Base-by-base conservation (phyloP, 2,797 vertebrate species). In the Sebastes minor region DNA sequence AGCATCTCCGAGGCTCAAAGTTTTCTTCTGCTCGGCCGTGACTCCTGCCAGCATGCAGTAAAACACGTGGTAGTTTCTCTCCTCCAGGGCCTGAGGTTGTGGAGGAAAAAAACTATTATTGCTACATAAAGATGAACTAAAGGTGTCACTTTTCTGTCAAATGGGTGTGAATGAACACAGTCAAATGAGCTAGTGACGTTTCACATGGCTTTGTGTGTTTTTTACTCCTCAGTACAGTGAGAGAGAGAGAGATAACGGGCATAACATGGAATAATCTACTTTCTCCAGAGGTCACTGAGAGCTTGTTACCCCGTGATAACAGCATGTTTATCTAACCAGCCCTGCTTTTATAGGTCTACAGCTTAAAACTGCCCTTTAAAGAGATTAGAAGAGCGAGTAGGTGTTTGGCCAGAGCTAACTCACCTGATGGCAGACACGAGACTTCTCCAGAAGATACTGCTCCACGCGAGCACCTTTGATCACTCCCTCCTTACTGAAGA, bases 31-130 rank as follows among this genome's bases (percentile, higher is more conserved):
- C 53, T 98, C 96, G 0, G 80, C 74, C 9, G 91, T 91, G 93
- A 97, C 95, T 32, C 98, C 98, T 90, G 96, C 92, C 78, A 99
- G 91, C 95, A 99, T 95, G 91, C 96, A 97, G 86, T 99, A 99
- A 94, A 99, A 99, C 49, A 99, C 96, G 85, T 99, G 98, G 91
- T 98, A 99, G 92, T 98, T 99, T 52, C 98, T 96, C 86, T 99
- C 98, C 42, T 95, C 93, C 0, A 66, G 74, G 69, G 97, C 96
- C 98, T 99, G 89, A 12, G 25, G 74, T 11, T 38, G 59, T 10
- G 42, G 18, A 71, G 10, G 1, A 64, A 64, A 70, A 61, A 70
- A 67, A 65, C 23, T 7, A 28, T 67, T 27, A 66, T 16, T 55
- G 57, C 49, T 8, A 63, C 20, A 74, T 20, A 61, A 63, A 22